Conservation (phyloP, 23 tunicate genomes). For the Trididemnum clinides region DNA sequence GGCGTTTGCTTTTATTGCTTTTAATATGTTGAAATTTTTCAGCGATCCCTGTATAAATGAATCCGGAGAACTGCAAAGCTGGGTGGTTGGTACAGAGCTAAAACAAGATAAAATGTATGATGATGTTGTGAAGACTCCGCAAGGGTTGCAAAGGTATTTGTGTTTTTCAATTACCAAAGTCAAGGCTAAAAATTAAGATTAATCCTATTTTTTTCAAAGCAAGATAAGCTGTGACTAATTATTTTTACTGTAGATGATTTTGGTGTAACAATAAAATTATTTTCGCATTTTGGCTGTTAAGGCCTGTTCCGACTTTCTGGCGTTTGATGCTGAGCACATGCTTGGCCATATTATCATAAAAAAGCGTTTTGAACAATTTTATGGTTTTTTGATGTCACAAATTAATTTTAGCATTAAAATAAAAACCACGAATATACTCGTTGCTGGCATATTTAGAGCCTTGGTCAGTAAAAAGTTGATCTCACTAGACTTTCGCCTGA, state of each 20-base stretch:
- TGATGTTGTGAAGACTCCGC: constrained; percentile 48
- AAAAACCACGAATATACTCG: neutral
- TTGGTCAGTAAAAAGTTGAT: no score
- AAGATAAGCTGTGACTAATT: no score
- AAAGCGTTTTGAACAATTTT: neutral
- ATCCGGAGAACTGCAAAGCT: constrained; percentile 56
- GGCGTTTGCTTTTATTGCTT: neutral
- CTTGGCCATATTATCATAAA: neutral
- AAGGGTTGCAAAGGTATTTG: constrained; percentile 79
- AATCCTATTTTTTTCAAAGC: no score
- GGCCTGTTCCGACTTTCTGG: neutral
- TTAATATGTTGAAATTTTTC: no score
- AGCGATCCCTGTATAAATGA: constrained; percentile 90
- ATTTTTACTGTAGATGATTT: no score
- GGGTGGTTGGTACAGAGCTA: constrained; percentile 93
- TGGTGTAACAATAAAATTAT: no score
- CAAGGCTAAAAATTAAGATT: no score
- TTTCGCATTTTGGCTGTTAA: constrained; percentile 1
- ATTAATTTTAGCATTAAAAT: neutral
- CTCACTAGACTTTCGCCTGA: no score
- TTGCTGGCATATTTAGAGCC: neutral
- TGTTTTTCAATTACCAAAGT: no score
- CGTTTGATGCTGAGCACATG: neutral
- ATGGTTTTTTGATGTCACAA: neutral
- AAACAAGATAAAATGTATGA: constrained; percentile 55